phyloP scores from a whole-genome alignment of 2,113 vertebrate species.

The Atrichornis clamosus region DNA sequence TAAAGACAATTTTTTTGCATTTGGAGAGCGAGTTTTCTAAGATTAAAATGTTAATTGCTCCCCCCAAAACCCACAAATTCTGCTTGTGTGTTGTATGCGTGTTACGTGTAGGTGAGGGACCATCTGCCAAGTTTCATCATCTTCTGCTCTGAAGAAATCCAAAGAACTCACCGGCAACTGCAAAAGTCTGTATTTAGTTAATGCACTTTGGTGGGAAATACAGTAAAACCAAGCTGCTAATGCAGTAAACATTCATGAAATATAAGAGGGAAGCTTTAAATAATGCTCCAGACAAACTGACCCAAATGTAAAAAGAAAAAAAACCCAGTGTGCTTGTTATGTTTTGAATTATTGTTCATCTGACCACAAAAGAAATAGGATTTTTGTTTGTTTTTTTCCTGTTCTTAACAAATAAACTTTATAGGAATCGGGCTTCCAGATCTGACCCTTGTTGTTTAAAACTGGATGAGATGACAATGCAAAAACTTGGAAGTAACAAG shows the following conservation, averaged over 20 bases:
- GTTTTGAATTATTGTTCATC: slow-evolving; percentile 2
- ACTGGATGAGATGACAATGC: slow-evolving; percentile 29
- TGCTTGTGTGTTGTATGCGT: rapidly evolving
- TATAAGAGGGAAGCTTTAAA: neutral
- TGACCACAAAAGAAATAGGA: neutral
- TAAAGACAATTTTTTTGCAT: neutral
- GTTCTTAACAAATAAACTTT: slow-evolving; percentile 24
- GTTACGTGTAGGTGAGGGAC: neutral
- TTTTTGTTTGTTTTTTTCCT: neutral
- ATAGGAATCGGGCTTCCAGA: slow-evolving; percentile 21
- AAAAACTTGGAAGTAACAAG: neutral
- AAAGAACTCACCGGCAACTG: neutral
- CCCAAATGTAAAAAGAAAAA: neutral
- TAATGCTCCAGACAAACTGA: neutral
- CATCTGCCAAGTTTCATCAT: neutral
- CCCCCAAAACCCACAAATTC: rapidly evolving
- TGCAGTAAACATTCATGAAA: neutral
- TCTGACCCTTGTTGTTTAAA: slow-evolving; percentile 4
- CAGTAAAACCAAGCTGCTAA: neutral
- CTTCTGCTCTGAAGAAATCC: neutral
- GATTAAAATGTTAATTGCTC: neutral
- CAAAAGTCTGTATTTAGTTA: neutral
- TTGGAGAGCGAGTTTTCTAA: neutral
- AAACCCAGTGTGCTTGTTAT: neutral
- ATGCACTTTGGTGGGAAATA: neutral